These are phyloP conservation scores for Anoplophora glabripennis DNA, from an alignment of 1,140 invertebrate genomes.

Conservation along the genomic window DNA sequence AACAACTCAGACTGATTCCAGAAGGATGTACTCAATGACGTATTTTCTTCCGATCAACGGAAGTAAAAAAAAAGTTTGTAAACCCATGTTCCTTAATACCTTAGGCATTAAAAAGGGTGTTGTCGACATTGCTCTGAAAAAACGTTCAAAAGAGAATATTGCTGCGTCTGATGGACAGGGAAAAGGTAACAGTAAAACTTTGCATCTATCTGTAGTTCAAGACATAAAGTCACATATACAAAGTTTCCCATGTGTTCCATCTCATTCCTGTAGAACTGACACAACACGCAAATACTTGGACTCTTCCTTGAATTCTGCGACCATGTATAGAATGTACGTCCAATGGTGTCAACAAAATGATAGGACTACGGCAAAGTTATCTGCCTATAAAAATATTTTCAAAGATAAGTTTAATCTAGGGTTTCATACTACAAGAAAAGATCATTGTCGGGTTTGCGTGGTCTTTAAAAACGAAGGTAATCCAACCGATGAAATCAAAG, in stretches of 20 bases:
- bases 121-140: constrained; percentile 10
- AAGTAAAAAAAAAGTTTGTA: constrained; percentile 8
- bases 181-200: background rate
- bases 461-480: constrained; percentile 6
- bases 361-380: background rate
- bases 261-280: constrained; percentile 12
- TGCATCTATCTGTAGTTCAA: background rate
- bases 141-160: constrained; percentile 2
- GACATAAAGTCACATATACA: constrained; percentile 7
- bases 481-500: background rate
- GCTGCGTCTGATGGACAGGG: background rate
- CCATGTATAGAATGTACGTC: constrained; percentile 17
- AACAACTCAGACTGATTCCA: constrained; percentile 1
- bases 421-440: constrained; percentile 14
- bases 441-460: constrained; percentile 10
- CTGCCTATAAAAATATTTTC: constrained; percentile 1
- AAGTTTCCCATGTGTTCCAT: too few relatives aligned
- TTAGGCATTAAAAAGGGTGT: constrained; percentile 8
- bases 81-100: constrained; percentile 16
- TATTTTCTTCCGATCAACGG: constrained; percentile 3
- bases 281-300: constrained; percentile 18
- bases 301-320: constrained; percentile 10
- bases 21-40: background rate
- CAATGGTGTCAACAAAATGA: constrained; percentile 6
- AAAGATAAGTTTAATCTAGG: constrained; percentile 8